A percentile compares a stretch with the other conserved stretches of the same genome.
phyloP scores from a whole-genome alignment of 2,888 invertebrate genomes.

The Meganola albula region DNA sequence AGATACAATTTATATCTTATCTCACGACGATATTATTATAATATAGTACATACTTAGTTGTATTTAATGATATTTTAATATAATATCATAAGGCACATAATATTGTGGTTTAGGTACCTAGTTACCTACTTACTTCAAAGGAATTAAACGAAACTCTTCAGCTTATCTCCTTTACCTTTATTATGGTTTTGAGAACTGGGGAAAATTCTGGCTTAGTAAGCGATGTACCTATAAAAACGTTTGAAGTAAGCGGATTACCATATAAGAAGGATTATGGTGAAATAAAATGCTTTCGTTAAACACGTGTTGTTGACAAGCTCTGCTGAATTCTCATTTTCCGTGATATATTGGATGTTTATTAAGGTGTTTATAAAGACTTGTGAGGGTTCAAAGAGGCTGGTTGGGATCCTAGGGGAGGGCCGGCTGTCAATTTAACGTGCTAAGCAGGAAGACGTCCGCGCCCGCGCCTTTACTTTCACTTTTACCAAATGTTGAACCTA shows the following conservation, averaged over 20 bases:
- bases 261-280: constrained; percentile 24
- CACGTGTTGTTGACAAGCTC: constrained; percentile 17
- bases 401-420: constrained; percentile 21
- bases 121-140: too few species aligned
- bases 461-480: constrained; percentile 26
- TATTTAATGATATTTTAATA: too few species aligned
- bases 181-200: too few species aligned
- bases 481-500: too few species aligned
- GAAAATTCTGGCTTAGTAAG: too few species aligned
- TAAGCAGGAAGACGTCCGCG: constrained; percentile 60
- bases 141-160: too few species aligned
- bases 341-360: constrained; percentile 29
- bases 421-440: constrained; percentile 49
- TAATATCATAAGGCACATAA: too few species aligned
- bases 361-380: constrained; percentile 31
- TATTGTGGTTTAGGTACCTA: too few species aligned
- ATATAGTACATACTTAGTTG: too few species aligned
- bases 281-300: constrained; percentile 20
- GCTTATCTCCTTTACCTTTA: too few species aligned
- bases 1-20: too few species aligned
- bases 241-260: constrained; percentile 25
- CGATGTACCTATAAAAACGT: constrained; percentile 22
- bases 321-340: constrained; percentile 20
- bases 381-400: constrained; percentile 31
- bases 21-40: too few species aligned